Conservation (phyloP, 2,113 vertebrate species). For the Nesogale talazaci region DNA sequence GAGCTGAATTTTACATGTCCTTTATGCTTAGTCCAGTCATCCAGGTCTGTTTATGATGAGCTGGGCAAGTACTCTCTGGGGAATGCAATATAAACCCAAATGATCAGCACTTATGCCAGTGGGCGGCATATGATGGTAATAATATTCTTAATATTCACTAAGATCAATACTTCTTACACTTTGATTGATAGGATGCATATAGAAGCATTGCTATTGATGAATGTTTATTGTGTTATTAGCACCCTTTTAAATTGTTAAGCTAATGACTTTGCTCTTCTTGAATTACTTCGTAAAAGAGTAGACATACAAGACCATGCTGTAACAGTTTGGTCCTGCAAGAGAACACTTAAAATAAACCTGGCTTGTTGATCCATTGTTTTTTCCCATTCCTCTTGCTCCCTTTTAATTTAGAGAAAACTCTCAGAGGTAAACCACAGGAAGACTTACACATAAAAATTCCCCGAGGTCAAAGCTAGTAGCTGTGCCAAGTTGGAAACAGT, state of each 20-base stretch:
- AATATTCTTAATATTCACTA: not conserved
- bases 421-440: slow-evolving; percentile 80
- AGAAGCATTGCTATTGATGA: slow-evolving; percentile 70
- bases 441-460: slow-evolving; percentile 83
- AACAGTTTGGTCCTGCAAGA: slow-evolving; percentile 77
- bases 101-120: not conserved
- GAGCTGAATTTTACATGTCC: not conserved
- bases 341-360: slow-evolving; percentile 81
- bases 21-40: not conserved
- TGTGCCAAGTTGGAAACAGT: slow-evolving; percentile 82
- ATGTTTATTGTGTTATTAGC: slow-evolving; percentile 70
- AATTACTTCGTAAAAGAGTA: slow-evolving; percentile 80
- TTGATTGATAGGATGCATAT: slow-evolving; percentile 53
- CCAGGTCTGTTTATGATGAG: not conserved
- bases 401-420: slow-evolving; percentile 84
- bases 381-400: slow-evolving; percentile 65
- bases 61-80: not conserved
- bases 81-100: not conserved
- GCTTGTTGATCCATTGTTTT: slow-evolving; percentile 80
- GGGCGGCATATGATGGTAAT: not conserved
- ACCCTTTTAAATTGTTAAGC: slow-evolving; percentile 78
- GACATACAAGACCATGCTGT: slow-evolving; percentile 81
- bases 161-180: slow-evolving; percentile 59
- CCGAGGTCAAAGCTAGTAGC: slow-evolving; percentile 84
- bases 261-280: slow-evolving; percentile 83